phyloP scores from a whole-genome alignment of 2,888 invertebrate species.

The Aleiodes leptofemur region DNA sequence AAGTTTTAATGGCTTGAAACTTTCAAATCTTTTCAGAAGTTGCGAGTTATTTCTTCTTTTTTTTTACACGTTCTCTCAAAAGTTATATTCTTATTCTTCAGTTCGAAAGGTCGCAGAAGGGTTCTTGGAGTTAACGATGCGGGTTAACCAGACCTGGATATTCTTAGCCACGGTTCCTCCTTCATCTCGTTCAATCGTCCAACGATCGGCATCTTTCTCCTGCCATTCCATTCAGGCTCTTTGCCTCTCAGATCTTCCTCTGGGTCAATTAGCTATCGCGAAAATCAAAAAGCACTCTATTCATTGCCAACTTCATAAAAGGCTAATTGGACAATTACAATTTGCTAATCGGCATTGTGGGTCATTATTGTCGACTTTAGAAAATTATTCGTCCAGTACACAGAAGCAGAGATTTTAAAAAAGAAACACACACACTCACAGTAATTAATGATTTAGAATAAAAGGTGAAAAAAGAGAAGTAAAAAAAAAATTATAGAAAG shows the following conservation, averaged over 20 bases:
- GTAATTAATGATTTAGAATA: conserved; percentile 21
- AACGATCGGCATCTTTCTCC: background rate
- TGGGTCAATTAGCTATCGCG: conserved; percentile 48
- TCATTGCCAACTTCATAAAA: conserved; percentile 57
- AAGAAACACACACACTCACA: background rate
- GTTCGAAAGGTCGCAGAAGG: conserved; percentile 1
- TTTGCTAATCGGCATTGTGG: conserved; percentile 45
- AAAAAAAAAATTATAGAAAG: conserved; percentile 17
- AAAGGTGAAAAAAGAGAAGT: background rate
- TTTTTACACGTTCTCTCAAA: background rate
- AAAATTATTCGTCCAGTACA: conserved; percentile 6
- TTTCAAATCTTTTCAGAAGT: background rate
- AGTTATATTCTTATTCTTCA: background rate
- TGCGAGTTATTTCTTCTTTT: no score
- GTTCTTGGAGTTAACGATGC: conserved; percentile 47
- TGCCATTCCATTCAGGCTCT: background rate
- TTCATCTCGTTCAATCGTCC: background rate
- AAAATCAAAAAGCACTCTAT: conserved; percentile 47
- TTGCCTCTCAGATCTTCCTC: background rate
- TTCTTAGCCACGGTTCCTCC: conserved; percentile 26
- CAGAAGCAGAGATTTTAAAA: conserved; percentile 44
- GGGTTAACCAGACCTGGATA: conserved; percentile 43
- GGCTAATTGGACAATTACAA: conserved; percentile 62
- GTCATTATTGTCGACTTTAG: conserved; percentile 38
- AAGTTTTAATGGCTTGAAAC: background rate